Evolutionary conservation across 2,888 invertebrate genomes (phyloP).

Genomic region (Trachelus tabidus): DNA sequence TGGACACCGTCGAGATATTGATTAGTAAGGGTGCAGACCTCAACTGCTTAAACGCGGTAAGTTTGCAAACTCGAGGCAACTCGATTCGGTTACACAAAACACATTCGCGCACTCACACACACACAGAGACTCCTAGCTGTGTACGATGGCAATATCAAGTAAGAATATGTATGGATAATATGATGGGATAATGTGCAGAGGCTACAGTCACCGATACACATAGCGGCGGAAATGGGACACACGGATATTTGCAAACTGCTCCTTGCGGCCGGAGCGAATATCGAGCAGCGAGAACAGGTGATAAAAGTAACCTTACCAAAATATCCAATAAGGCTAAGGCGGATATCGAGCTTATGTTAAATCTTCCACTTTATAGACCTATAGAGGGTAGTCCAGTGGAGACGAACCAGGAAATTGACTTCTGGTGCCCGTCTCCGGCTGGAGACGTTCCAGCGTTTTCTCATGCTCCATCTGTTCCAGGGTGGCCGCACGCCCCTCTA

Average conservation of each 20-base stretch:
- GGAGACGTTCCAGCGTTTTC: not conserved
- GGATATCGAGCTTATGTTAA: too few species aligned
- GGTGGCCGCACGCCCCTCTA: slow-evolving; percentile 79
- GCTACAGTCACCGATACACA: slow-evolving; percentile 81
- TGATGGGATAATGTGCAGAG: slow-evolving; percentile 66
- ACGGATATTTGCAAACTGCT: slow-evolving; percentile 74
- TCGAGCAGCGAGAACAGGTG: slow-evolving; percentile 73
- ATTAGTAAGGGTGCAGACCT: slow-evolving; percentile 78
- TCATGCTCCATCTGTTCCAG: slow-evolving; percentile 57
- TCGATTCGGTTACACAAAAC: not conserved
- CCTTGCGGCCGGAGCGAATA: slow-evolving; percentile 74
- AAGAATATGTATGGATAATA: slow-evolving; percentile 4
- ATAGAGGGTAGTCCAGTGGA: too few species aligned
- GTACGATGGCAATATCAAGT: not conserved
- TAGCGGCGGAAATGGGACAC: slow-evolving; percentile 80
- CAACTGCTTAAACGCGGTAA: slow-evolving; percentile 79
- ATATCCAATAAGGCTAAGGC: not conserved
- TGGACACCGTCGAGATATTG: slow-evolving; percentile 76
- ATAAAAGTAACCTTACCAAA: slow-evolving; percentile 13
- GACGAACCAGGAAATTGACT: too few species aligned
- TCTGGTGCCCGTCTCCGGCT: not conserved
- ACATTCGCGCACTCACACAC: too few species aligned
- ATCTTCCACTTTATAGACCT: too few species aligned
- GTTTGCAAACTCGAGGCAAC: slow-evolving; percentile 34
- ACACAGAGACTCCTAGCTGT: too few species aligned